These are phyloP conservation scores for Eolophus roseicapilla DNA, from an alignment of 2,113 vertebrate species.

Conservation along the genomic window DNA sequence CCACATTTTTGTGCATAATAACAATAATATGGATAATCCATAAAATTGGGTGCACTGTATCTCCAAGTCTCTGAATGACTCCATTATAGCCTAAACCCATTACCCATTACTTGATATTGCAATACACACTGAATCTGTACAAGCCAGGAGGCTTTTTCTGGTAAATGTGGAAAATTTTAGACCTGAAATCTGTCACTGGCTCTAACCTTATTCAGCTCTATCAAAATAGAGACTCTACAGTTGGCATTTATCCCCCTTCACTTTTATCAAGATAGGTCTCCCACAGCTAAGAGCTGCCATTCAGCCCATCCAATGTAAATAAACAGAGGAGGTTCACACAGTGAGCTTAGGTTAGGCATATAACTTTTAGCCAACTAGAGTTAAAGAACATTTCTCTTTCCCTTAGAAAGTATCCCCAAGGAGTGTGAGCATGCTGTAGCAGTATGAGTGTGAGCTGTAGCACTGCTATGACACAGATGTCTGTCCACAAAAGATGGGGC, in stretches of 20 bases:
- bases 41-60: background rate
- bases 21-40: background rate
- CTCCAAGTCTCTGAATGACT: background rate
- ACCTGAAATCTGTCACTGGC: fast-evolving
- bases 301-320: background rate
- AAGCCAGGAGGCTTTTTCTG: background rate
- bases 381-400: background rate
- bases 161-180: background rate
- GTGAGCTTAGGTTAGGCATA: background rate
- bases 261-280: background rate
- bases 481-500: background rate
- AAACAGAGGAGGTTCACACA: background rate
- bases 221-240: background rate
- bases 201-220: background rate
- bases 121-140: background rate
- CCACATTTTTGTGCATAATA: background rate
- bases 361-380: background rate
- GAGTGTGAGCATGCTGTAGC: background rate
- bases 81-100: background rate
- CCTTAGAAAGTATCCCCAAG: background rate
- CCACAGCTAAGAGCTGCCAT: background rate
- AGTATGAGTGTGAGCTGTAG: background rate
- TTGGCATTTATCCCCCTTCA: background rate
- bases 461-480: background rate
- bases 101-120: background rate